Evolutionary conservation across 2,888 invertebrate genomes (phyloP), one percentile per base, ranked within the genome.

Genomic region (Dryobota labecula): DNA sequence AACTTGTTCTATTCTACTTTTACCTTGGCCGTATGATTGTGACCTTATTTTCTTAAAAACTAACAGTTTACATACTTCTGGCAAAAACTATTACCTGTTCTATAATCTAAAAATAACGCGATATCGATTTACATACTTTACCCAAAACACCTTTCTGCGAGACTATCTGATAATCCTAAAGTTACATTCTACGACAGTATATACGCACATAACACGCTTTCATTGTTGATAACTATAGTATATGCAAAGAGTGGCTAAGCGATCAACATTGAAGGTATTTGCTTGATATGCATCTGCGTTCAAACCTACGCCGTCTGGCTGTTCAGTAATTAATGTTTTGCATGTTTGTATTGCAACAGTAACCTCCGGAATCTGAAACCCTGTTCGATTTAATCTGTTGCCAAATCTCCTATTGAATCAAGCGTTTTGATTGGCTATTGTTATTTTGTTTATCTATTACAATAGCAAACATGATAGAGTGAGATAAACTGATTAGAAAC

Each of bases 321-420:
- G 45, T 60, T 47, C 38, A 36, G 74, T 73, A 78, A 77, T 77
- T 61, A 73, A 64, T 73, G 60, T 78, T 77, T 78, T 78, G 78
- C 43, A 51, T 73, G 78, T 64, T 63, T 73, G 49, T 20, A 41
- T 63, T 43, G 41, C 33, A 67, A 27, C 53, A 30, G 43, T 70
- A 62, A 58, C 75, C 57, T 45, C 49, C n/a, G 57, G 57, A 56
- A 75, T 76, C 49, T 54, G 36, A 60, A 51, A 60, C 24, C 30
- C 27, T 30, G 43, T 56, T 38, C 47, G 9, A 51, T 71, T 43
- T 27, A 71, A 60, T 49, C 47, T 43, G 45, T n/a, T 60, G 43
- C 43, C 18, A 53, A 77, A 43, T 77, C 36, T 49, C 5, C 8
- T 49, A 47, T n/a, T n/a, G 13, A 36, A n/a, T 33, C n/a, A 18